Evolutionary conservation across 1,140 invertebrate species (phyloP).

Genomic region (Euborellia annulipes): DNA sequence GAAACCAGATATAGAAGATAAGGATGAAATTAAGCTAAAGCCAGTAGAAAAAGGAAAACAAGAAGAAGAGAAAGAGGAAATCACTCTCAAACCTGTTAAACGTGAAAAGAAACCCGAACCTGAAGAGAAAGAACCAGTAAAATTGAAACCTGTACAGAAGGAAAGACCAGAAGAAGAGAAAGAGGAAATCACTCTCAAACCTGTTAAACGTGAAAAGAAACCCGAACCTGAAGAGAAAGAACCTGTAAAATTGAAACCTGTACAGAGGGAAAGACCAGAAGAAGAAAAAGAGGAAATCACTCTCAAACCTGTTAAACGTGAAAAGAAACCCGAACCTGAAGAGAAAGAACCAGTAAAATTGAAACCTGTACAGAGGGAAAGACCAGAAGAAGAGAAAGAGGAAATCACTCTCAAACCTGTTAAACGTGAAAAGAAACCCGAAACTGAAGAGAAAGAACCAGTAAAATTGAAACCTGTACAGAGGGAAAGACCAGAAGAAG

Average conservation of each 20-base stretch:
- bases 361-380: too few species aligned
- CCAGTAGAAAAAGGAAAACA: slow-evolving; percentile 15
- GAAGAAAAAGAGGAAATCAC: slow-evolving; percentile 11
- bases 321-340: too few species aligned
- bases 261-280: slow-evolving; percentile 9
- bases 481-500: too few species aligned
- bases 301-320: too few species aligned
- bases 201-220: slow-evolving; percentile 15
- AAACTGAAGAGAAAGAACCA: too few species aligned
- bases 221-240: slow-evolving; percentile 14
- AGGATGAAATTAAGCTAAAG: slow-evolving; percentile 9
- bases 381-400: too few species aligned
- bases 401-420: too few species aligned
- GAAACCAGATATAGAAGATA: slow-evolving; percentile 17
- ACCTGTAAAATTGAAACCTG: slow-evolving; percentile 12
- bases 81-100: slow-evolving; percentile 2
- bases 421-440: too few species aligned
- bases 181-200: slow-evolving; percentile 5
- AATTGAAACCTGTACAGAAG: slow-evolving; percentile 13
- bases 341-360: too few species aligned
- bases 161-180: slow-evolving; percentile 16
- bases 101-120: slow-evolving; percentile 1
- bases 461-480: too few species aligned
- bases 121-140: slow-evolving; percentile 10
- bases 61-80: not conserved